These are phyloP conservation scores for Gymnarchus niloticus DNA, from an alignment of 2,113 vertebrate species.

Conservation along the genomic window DNA sequence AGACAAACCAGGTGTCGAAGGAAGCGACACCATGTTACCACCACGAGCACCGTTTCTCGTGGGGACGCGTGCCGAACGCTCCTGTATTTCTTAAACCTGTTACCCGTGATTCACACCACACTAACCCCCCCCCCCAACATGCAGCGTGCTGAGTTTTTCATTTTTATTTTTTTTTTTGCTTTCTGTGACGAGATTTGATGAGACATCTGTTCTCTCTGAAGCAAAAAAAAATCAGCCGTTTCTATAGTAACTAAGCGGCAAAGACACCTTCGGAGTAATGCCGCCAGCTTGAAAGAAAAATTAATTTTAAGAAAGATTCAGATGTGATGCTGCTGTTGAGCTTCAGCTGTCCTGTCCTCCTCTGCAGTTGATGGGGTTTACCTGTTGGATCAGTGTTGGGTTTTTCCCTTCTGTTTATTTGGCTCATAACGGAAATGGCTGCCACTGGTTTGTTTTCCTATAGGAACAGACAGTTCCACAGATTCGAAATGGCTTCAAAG, in stretches of 20 bases:
- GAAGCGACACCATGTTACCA: too few species aligned
- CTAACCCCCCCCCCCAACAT: neutral
- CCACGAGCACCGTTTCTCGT: neutral
- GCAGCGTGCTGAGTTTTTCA: constrained; percentile 10
- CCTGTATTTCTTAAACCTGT: neutral
- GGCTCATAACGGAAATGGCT: neutral
- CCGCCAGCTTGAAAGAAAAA: neutral
- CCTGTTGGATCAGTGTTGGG: neutral
- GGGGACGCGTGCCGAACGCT: neutral
- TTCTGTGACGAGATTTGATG: constrained; percentile 32
- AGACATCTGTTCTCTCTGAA: constrained; percentile 41
- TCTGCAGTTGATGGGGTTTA: neutral
- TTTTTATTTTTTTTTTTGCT: neutral
- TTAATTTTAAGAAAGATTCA: neutral
- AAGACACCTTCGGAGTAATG: constrained; percentile 11
- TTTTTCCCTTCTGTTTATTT: neutral
- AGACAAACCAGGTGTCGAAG: neutral
- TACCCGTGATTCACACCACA: neutral
- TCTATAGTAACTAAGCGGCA: constrained; percentile 35
- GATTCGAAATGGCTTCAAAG: constrained; percentile 53
- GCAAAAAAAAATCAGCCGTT: constrained; percentile 27
- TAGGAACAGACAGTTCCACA: constrained; percentile 56
- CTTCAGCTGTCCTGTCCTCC: too few species aligned
- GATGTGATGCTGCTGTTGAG: neutral
- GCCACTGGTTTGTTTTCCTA: neutral